Evolutionary conservation across 2,797 vertebrate species (phyloP).

Genomic region (Enteromius argenteus): DNA sequence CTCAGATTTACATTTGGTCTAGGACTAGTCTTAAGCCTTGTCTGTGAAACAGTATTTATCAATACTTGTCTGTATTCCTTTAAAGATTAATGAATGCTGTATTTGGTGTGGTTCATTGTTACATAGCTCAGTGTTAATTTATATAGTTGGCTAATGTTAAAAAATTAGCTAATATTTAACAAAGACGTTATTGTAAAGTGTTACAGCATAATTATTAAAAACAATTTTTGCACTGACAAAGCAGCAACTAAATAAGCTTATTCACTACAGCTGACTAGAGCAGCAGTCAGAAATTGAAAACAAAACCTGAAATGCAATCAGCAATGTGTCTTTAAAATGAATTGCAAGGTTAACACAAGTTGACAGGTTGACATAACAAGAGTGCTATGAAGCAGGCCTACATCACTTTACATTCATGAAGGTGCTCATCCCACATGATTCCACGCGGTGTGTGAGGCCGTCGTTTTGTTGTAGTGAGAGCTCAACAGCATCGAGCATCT

Average conservation of each 20-base stretch:
- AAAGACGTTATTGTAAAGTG: background rate
- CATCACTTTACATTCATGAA: slow-evolving; percentile 38
- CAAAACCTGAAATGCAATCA: slow-evolving; percentile 30
- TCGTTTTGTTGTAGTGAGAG: background rate
- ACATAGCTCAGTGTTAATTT: background rate
- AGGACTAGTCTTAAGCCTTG: too few species aligned
- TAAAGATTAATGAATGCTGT: background rate
- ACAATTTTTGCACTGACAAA: background rate
- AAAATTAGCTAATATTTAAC: background rate
- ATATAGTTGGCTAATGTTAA: background rate
- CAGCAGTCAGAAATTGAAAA: slow-evolving; percentile 10
- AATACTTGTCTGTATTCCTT: background rate
- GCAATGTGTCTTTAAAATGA: slow-evolving; percentile 32
- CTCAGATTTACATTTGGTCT: too few species aligned
- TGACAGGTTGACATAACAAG: slow-evolving; percentile 21
- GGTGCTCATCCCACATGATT: slow-evolving; percentile 11
- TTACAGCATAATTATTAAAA: background rate
- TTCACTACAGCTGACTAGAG: background rate
- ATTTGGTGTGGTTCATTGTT: background rate
- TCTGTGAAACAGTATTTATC: too few species aligned
- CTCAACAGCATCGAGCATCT: slow-evolving; percentile 28
- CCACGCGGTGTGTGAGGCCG: background rate
- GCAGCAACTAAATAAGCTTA: background rate
- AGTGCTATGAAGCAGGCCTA: background rate
- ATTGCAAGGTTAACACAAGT: slow-evolving; percentile 29